Evolutionary conservation across 2,888 invertebrate genomes (phyloP), one percentile per base, ranked within the genome.

Genomic region (Pachymerium ferrugineum): DNA sequence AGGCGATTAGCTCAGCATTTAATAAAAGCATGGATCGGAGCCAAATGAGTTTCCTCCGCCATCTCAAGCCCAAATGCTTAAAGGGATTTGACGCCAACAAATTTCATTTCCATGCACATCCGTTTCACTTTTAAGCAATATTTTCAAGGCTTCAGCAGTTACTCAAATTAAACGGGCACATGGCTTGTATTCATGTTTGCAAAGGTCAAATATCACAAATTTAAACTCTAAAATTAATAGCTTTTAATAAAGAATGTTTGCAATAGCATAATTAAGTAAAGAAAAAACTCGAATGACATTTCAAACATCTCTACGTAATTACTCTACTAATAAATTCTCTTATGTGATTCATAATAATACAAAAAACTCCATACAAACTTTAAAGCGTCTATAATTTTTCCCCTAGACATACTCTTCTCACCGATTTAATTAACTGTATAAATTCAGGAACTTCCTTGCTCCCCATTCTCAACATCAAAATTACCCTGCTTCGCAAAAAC

Each of bases 51-150:
- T 62, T 62, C 62, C 62, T 25, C 62, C 62, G 62, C 62, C 62
- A 62, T 62, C 62, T 62, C 62, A 25, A 62, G 62, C 62, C 28
- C 25, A 6, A 62, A 62, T 62, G 62, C 62, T 62, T 62, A n/a
- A 62, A 62, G 62, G 62, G 62, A 62, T 62, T 62, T 62, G 62
- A 62, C 62, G 62, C 62, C 62, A 62, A 62, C 62, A 62, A 62
- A 62, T 62, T 62, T 62, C 62, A 62, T 62, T 62, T 62, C 62
- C 62, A 22, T 62, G 25, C 28, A 28, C 62, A 22, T n/a, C n/a
- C n/a, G n/a, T n/a, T n/a, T n/a, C n/a, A n/a, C n/a, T n/a, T n/a
- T n/a, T n/a, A n/a, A n/a, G n/a, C n/a, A n/a, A n/a, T 62, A 25
- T 62, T 62, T 62, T 62, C 62, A 62, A 62, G 62, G 62, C 12